Conservation (phyloP, 2,113 vertebrate species). For the Charina bottae region DNA sequence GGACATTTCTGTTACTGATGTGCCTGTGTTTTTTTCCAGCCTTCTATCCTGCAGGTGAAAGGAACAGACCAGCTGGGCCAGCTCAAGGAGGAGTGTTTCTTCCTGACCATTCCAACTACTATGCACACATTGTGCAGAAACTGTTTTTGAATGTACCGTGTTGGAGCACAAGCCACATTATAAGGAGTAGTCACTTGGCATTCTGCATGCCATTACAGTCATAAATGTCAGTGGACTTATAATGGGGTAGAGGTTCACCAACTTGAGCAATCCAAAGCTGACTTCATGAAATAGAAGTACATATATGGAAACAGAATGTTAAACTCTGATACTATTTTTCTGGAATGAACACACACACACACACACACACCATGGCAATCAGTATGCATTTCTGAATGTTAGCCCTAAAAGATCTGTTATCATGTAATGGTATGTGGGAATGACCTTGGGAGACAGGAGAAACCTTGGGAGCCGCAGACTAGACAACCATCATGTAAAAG, state of each 20-base stretch:
- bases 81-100: not conserved
- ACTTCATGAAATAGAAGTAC: not conserved
- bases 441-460: not conserved
- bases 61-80: not conserved
- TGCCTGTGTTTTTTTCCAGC: not conserved
- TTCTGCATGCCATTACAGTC: not conserved
- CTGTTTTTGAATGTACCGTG: not conserved
- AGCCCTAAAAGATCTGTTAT: slow-evolving; percentile 16
- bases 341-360: too few species aligned
- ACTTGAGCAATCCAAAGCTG: not conserved
- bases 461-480: not conserved
- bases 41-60: not conserved
- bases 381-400: not conserved
- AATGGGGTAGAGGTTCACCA: not conserved
- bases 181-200: not conserved
- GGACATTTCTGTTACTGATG: not conserved
- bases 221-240: not conserved
- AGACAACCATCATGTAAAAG: not conserved
- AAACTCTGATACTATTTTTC: not conserved
- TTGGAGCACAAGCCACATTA: not conserved
- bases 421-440: not conserved
- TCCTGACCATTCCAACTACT: not conserved
- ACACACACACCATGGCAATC: not conserved
- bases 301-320: not conserved
- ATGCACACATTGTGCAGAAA: not conserved